phyloP scores from a whole-genome alignment of 1,140 invertebrate genomes.

The Patella vulgata region DNA sequence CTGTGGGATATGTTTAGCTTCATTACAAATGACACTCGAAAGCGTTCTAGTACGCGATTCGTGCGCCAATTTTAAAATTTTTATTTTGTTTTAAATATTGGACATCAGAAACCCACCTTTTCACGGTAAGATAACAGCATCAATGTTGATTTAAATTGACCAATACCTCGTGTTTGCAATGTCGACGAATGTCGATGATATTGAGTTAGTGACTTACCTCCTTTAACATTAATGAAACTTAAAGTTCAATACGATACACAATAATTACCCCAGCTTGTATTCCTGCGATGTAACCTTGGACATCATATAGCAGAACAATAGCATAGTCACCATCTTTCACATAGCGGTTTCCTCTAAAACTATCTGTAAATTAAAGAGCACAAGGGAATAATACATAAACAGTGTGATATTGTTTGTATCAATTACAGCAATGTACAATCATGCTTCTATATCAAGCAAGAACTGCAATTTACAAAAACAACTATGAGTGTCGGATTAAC shows the following conservation, averaged over 20 bases:
- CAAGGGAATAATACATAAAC: not conserved
- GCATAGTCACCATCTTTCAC: constrained; percentile 51
- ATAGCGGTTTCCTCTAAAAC: constrained; percentile 56
- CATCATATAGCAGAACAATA: constrained; percentile 56
- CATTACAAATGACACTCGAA: no score
- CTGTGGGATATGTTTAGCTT: no score
- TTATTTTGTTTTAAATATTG: no score
- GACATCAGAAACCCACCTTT: no score
- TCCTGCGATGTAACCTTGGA: constrained; percentile 63
- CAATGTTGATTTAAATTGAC: no score
- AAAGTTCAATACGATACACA: constrained; percentile 17
- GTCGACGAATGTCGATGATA: no score
- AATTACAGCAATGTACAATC: constrained; percentile 3
- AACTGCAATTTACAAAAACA: not conserved
- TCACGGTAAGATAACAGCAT: no score
- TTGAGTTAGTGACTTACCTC: no score
- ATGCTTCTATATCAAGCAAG: not conserved
- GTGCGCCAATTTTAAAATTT: no score
- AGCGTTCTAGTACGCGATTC: no score
- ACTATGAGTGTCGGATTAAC: not conserved
- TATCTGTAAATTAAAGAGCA: constrained; percentile 3
- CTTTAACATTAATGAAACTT: no score
- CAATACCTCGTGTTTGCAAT: no score
- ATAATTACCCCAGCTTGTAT: constrained; percentile 55
- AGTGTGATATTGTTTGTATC: not conserved